Base-by-base conservation (phyloP, 2,888 invertebrate genomes). In the Nesidiocoris tenuis region DNA sequence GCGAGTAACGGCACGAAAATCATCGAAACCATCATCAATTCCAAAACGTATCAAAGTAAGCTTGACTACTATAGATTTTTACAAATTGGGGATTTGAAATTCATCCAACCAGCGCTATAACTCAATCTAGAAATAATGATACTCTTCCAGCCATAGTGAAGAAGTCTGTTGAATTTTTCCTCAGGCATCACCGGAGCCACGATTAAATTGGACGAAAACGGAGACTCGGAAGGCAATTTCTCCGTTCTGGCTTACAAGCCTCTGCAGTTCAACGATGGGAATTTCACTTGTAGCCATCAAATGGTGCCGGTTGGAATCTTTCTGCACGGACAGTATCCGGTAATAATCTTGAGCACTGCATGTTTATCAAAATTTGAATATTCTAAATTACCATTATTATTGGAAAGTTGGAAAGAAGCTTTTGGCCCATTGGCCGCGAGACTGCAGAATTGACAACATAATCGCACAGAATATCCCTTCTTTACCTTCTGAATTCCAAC, bases 201-300 rank as follows among this genome's bases (percentile, higher is more conserved):
- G 78, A 95, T 98, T 81, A 92, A 93, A 80, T 88, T 98, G 80
- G 96, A 98, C 86, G 88, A 90, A 80, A 90, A 92, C 81, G 98
- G 97, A 1, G 97, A 98, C 84, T 97, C 97, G 0, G 96, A 97
- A 84, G 98, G 97, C 7, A 98, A 98, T 84, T 98, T 96, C 86
- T 96, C 98, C 0, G 92, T 98, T 74, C 86, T 98, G 77, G 94
- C 96, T 0, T 89, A 91, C 82, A 92, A 91, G 83, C 86, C 70
- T 0, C 18, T 64, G n/a, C 19, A 0, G 21, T 56, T 61, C 79
- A 80, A 83, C 78, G 85, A 84, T 78, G 85, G 85, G 61, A 88
- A 88, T 81, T 90, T 90, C 81, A 87, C 88, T 74, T 95, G 94
- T 83, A 84, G 88, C 57, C 90, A 89, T 83, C 90, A 90, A 82